These are phyloP conservation scores for Cotesia vestalis DNA, from an alignment of 1,140 invertebrate species.

Conservation along the genomic window DNA sequence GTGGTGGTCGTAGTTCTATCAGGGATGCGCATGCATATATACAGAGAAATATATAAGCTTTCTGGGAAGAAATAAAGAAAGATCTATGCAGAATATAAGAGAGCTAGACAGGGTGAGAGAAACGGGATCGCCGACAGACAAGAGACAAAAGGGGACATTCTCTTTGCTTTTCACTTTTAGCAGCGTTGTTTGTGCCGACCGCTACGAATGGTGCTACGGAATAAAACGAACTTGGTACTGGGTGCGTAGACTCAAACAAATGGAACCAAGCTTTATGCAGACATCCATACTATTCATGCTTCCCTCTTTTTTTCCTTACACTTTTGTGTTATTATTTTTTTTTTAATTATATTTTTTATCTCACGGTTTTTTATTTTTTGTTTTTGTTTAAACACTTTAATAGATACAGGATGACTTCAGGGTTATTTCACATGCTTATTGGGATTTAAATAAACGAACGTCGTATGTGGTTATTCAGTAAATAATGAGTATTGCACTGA, in stretches of 20 bases:
- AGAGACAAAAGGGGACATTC: not conserved
- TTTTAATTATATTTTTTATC: not conserved
- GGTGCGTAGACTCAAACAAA: conserved; percentile 16
- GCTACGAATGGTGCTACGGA: not conserved
- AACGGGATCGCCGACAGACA: not conserved
- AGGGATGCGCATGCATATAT: not conserved
- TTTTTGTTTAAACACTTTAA: conserved; percentile 14
- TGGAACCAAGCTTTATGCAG: conserved; percentile 27
- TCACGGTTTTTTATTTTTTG: not conserved
- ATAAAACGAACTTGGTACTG: not conserved
- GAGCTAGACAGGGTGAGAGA: not conserved
- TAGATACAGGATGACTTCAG: not conserved
- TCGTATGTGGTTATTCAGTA: not conserved
- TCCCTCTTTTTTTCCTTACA: not conserved
- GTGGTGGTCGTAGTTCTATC: not conserved
- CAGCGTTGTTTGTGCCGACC: conserved; percentile 25
- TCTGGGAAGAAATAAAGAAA: conserved; percentile 10
- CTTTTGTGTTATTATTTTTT: not conserved
- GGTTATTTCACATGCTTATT: not conserved
- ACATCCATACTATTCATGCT: not conserved
- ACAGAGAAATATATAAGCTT: not conserved
- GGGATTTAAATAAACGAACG: not conserved
- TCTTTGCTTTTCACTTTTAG: conserved; percentile 22
- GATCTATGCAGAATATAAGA: not conserved
- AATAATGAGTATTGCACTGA: not conserved